Evolutionary conservation across 1,140 invertebrate species (phyloP), one percentile per base, ranked within the genome.

Genomic region (Zaprionus nigranus): DNA sequence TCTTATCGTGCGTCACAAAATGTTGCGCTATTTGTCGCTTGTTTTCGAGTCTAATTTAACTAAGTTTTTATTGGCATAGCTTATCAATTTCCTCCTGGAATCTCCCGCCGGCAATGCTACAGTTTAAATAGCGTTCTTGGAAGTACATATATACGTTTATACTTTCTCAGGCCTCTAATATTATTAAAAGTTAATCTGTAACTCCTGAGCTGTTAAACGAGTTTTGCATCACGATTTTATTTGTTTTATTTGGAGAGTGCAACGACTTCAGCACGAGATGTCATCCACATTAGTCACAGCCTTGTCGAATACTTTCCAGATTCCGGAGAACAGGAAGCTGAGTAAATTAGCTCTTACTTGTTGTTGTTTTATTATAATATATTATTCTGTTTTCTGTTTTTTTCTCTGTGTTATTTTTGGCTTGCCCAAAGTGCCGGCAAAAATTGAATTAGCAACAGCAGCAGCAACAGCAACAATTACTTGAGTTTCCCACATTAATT

Each of bases 201-300:
- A 30, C 28, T 67, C 15, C 58, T 75, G 46, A 20, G 11, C 20
- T 60, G 57, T 38, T 20, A 62, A 75, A 67, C 80, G 20, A 56
- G 81, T 79, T 83, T 80, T 28, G 30, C 36, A 58, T 56, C 22
- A 20, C 43, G 43, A 1, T 71, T 26, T 22, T 30, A 63, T 56
- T 65, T 26, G 2, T 40, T 61, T 61, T 49, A 36, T 43, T 61
- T 63, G 30, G 54, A n/a, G 67, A 84, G 81, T 80, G 77, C 81
- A 84, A 83, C 64, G 81, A 83, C 77, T 66, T 77, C 67, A 38
- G 15, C 12, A 17, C 22, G 64, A 58, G 46, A 54, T 78, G 53
- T 76, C 72, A 61, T 72, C 28, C 64, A 40, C 75, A 79, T 82
- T 82, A 82, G 66, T 83, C 81, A 79, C 30, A 28, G 20, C 43